Conservation (phyloP, 2,888 invertebrate genomes). For the Heliconius ethilla region DNA sequence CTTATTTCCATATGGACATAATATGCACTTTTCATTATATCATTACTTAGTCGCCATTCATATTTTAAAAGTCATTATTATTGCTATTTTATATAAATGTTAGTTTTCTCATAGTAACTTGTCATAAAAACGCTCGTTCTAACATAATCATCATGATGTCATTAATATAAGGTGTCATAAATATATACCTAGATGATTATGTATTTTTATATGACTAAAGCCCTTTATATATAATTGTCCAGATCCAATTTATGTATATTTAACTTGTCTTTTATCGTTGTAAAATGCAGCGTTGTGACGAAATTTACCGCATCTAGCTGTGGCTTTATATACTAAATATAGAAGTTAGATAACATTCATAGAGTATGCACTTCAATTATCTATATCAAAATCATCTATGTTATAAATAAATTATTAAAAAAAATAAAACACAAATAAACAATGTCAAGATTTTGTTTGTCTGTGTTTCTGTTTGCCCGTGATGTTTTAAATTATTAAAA, state of each 20-base stretch:
- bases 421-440: too few relatives aligned
- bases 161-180: neutral
- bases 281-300: conserved; percentile 1
- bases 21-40: neutral
- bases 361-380: neutral
- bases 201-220: neutral
- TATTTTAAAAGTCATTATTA: neutral
- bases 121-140: neutral
- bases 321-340: neutral
- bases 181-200: neutral
- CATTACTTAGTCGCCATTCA: neutral
- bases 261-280: neutral
- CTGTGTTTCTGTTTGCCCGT: too few relatives aligned
- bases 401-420: neutral
- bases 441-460: too few relatives aligned
- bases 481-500: too few relatives aligned
- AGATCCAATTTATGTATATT: neutral
- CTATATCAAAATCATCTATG: neutral
- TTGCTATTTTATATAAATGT: neutral
- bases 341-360: neutral
- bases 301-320: conserved; percentile 1
- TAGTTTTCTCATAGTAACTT: neutral
- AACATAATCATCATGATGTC: neutral
- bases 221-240: neutral
- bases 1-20: neutral